phyloP scores from a whole-genome alignment of 2,888 invertebrate genomes.

The Glyphotaelius pellucidus region DNA sequence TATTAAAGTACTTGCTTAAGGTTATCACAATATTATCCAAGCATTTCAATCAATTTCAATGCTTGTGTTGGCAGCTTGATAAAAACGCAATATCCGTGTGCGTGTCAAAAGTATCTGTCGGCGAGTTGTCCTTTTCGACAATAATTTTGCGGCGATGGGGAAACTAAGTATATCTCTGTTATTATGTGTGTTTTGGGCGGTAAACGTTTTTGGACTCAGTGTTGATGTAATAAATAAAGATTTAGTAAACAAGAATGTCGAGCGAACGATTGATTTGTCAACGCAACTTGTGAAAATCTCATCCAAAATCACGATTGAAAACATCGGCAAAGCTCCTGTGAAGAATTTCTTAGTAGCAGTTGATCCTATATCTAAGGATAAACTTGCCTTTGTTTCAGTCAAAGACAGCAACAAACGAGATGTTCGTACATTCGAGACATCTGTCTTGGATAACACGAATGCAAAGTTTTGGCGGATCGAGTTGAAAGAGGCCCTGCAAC shows the following conservation, averaged over 20 bases:
- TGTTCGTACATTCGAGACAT: slow-evolving; percentile 75
- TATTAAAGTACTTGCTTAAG: not conserved
- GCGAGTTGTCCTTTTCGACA: slow-evolving; percentile 41
- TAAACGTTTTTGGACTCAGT: slow-evolving; percentile 58
- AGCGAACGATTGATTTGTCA: slow-evolving; percentile 90
- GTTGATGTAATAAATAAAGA: slow-evolving; percentile 77
- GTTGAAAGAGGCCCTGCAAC: slow-evolving; percentile 79
- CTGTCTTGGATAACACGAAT: slow-evolving; percentile 74
- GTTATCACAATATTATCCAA: not conserved
- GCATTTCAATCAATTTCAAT: not conserved
- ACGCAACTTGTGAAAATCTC: slow-evolving; percentile 93
- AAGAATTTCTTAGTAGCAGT: slow-evolving; percentile 84
- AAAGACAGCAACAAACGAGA: slow-evolving; percentile 81
- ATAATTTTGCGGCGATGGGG: slow-evolving; percentile 54
- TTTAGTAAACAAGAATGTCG: slow-evolving; percentile 86
- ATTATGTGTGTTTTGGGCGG: slow-evolving; percentile 46
- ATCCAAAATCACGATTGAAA: slow-evolving; percentile 89
- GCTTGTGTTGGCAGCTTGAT: not conserved
- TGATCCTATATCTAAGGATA: slow-evolving; percentile 80
- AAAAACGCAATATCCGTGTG: slow-evolving; percentile 58
- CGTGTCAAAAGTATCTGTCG: slow-evolving; percentile 53
- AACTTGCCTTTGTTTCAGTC: slow-evolving; percentile 86
- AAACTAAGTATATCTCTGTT: slow-evolving; percentile 56
- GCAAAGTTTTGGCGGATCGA: slow-evolving; percentile 78
- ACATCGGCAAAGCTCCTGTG: slow-evolving; percentile 85